phyloP scores from a whole-genome alignment of 2,113 vertebrate species.

The Halichoerus grypus region DNA sequence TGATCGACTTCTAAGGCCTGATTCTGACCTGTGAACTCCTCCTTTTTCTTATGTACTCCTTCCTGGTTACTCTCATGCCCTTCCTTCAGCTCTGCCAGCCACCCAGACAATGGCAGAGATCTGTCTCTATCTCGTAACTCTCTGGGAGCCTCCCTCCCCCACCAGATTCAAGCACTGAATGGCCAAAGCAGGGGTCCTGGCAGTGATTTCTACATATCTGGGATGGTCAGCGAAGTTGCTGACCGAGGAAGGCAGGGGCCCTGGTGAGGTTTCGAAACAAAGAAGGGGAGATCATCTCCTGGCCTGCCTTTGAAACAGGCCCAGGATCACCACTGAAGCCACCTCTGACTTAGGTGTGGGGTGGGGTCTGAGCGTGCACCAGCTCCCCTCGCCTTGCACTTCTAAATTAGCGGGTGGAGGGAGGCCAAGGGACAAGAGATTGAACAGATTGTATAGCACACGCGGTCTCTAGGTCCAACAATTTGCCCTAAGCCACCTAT shows the following conservation, averaged over 20 bases:
- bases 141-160: not conserved
- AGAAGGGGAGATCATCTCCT: not conserved
- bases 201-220: not conserved
- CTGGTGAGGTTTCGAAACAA: not conserved
- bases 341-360: not conserved
- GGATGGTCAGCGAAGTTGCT: not conserved
- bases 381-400: not conserved
- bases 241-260: not conserved
- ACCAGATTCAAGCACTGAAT: not conserved
- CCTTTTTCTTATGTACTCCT: accelerated
- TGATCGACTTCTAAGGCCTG: not conserved
- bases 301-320: not conserved
- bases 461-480: not conserved
- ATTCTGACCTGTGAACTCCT: not conserved
- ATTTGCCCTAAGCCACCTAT: not conserved
- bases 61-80: not conserved
- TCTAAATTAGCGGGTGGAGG: not conserved
- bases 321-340: not conserved
- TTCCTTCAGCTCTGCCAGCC: not conserved
- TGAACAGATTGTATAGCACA: not conserved
- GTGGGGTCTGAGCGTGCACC: not conserved
- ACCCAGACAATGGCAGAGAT: not conserved
- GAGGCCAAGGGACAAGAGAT: not conserved
- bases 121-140: not conserved
- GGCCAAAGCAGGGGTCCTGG: not conserved